Evolutionary conservation across 2,797 vertebrate species (phyloP).

Genomic region (Argyrosomus regius): DNA sequence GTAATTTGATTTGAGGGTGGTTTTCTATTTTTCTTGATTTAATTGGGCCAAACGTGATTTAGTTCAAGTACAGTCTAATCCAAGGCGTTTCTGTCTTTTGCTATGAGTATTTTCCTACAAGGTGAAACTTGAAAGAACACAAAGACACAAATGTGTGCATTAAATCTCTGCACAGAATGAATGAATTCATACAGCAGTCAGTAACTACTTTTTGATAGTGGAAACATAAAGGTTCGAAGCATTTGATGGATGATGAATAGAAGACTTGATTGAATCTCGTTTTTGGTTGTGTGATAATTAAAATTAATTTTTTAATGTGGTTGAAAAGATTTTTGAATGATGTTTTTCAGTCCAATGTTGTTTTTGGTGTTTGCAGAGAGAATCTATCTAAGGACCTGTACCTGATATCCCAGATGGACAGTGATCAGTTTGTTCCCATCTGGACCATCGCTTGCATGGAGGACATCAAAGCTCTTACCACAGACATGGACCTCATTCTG

Average conservation of each 20-base stretch:
- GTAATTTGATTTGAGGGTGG: no score
- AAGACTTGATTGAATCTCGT: neutral
- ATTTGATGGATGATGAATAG: no score
- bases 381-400: slow-evolving; percentile 98
- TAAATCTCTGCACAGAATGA: no score
- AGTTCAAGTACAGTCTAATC: neutral
- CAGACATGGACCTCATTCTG: slow-evolving; percentile 93
- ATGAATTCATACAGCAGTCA: no score
- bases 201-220: no score
- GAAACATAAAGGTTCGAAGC: no score
- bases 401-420: slow-evolving; percentile 99
- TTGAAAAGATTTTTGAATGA: neutral
- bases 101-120: neutral
- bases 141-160: neutral
- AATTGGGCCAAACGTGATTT: neutral
- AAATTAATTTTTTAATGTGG: neutral
- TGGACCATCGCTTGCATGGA: slow-evolving; percentile 98
- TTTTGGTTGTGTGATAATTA: neutral
- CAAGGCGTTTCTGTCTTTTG: neutral
- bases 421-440: slow-evolving; percentile 97
- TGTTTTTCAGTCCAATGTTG: neutral
- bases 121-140: neutral
- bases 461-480: slow-evolving; percentile 95
- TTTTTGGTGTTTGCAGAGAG: slow-evolving; percentile 86
- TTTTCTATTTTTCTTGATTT: neutral